Base-by-base conservation (phyloP, 2,113 vertebrate genomes). In the Pollimyrus isidori region DNA sequence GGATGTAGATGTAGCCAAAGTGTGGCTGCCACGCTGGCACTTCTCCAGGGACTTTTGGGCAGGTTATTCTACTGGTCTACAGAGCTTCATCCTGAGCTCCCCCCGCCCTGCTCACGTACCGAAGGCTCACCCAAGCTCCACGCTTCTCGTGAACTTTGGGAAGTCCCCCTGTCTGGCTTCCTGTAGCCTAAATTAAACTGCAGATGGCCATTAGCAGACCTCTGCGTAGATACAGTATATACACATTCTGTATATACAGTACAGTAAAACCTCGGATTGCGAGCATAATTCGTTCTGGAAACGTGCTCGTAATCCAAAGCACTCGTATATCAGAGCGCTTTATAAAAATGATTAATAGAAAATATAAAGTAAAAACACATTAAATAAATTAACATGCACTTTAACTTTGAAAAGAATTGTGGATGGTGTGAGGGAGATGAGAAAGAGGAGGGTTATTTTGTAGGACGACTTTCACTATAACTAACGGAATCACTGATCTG, bases 111-210 rank as follows among this genome's bases (percentile, higher is more conserved):
- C 15, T 76, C 73, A 4, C 91, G 73, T 88, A 65, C 83, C 88
- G 76, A 82, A 45, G 52, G 52, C 87, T 89, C 84, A 88, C 19
- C 89, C 89, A 89, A 89, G 91, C 88, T 91, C 91, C 17, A 82
- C 26, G 42, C 90, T 93, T 52, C 69, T 65, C 35, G 88, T 94
- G 95, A 95, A 95, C 94, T 94, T 92, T 95, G 95, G 95, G 95
- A 95, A 96, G 94, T 95, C 93, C 95, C 94, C 93, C 87, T 39
- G 19, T 52, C 56, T 80, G 13, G 35, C 89, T 90, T 91, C 88
- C 88, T 92, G 91, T 91, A 88, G 58, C 88, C 26, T 26, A 69
- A 30, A 69, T 30, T 30, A 69, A 92, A 50, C 48, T 88, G 87
- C 90, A 80, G 86, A 82, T 10, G 7, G 23, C 85, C 35, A 53